Base-by-base conservation (phyloP, 1,140 invertebrate species). In the Hydropsyche tenuis region DNA sequence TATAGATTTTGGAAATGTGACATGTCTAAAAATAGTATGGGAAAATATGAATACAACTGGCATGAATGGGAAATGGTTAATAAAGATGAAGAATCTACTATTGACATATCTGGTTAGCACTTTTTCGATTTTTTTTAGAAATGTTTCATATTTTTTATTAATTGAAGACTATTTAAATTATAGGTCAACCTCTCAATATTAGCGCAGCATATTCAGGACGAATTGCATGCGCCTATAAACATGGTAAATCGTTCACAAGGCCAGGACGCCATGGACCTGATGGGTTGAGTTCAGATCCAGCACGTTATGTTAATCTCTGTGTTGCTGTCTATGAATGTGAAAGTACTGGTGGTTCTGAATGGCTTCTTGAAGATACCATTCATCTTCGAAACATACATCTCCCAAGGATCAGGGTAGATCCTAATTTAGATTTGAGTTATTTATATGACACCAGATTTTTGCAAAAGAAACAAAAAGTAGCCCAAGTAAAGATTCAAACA, bases 321-420 rank as follows among this genome's bases (percentile, higher is more conserved):
- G 94, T 99, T 1, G 94, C 95, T n/a, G 97, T 99, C 75, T 99
- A 98, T 85, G 98, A 99, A 83, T 99, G 98, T 82, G 98, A 99
- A 86, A 98, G 96, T 75, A 98, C 96, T 25, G 98, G 98, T 71
- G 97, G 94, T 73, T 91, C 90, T n/a, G 97, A 99, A 81, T 99
- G 98, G 98, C 89, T 97, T n/a, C 84, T 97, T n/a, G 98, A 99
- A 83, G 98, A 99, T 79, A 97, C 94, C 0, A 96, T 97, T 77
- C 92, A 95, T 78, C 83, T 97, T 72, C 92, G 93, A 80, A 96
- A 96, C 78, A 93, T 96, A 73, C 92, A 93, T 81, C 80, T 96
- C 69, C 94, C 94, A 0, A 82, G 93, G 60, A 93, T 94, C 9
- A 90, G 92, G 63, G 87, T 94, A 0, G 93, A 94, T 76, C 90